Evolutionary conservation across 2,888 invertebrate species (phyloP).

Genomic region (Nephrotoma appendiculata): DNA sequence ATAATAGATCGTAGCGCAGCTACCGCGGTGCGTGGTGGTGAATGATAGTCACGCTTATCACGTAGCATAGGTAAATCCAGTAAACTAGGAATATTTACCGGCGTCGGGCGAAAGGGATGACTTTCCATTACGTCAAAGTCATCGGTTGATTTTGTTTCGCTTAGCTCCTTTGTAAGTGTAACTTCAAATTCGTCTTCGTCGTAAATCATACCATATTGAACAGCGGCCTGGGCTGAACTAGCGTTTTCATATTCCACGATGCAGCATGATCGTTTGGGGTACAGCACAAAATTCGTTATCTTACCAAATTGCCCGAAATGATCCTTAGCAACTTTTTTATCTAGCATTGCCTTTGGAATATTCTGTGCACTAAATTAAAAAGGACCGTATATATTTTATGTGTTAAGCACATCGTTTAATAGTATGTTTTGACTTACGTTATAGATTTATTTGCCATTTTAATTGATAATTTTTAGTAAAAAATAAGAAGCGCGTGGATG

Average conservation of each 20-base stretch:
- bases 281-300: slow-evolving; percentile 47
- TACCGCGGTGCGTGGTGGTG: neutral
- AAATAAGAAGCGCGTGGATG: neutral
- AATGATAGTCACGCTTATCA: neutral
- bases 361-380: slow-evolving; percentile 38
- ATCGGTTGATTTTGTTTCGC: neutral
- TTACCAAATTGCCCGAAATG: slow-evolving; percentile 60
- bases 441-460: slow-evolving; percentile 17
- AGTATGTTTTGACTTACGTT: slow-evolving; percentile 13
- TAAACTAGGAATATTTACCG: neutral
- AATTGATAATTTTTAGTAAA: neutral
- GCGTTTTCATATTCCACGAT: slow-evolving; percentile 53
- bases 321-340: slow-evolving; percentile 43
- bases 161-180: neutral
- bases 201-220: slow-evolving; percentile 43
- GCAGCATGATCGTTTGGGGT: slow-evolving; percentile 47
- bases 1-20: neutral
- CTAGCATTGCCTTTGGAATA: slow-evolving; percentile 48
- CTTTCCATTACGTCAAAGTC: neutral
- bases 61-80: neutral
- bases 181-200: slow-evolving; percentile 36
- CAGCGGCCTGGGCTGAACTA: slow-evolving; percentile 41
- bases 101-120: neutral
- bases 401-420: neutral
- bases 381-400: slow-evolving; percentile 3